Evolutionary conservation across 2,888 invertebrate genomes (phyloP).

Genomic region (Tolmerus cingulatus): DNA sequence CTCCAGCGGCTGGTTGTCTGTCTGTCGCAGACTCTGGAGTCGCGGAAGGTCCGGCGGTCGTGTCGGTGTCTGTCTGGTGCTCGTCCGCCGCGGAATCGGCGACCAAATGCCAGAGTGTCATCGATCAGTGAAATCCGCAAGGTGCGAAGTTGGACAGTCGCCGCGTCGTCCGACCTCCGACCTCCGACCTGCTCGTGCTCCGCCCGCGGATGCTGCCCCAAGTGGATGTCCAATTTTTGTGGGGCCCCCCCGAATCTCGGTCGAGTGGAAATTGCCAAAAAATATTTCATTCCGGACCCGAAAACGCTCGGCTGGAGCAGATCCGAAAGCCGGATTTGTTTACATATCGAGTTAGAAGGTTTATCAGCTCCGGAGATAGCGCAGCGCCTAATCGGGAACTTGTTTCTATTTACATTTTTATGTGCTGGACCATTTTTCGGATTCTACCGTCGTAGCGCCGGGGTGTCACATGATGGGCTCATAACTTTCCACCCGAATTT

Average conservation of each 20-base stretch:
- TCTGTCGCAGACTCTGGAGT: neutral
- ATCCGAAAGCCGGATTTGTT: neutral
- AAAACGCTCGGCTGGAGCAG: neutral
- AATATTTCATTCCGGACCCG: neutral
- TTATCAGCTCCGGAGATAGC: neutral
- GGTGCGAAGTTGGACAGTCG: neutral
- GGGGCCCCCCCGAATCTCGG: neutral
- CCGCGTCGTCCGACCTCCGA: neutral
- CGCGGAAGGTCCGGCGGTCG: too few species aligned
- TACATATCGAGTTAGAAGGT: neutral
- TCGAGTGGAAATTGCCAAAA: neutral
- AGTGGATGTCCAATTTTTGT: neutral
- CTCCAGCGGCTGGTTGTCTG: neutral
- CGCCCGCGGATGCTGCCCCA: neutral
- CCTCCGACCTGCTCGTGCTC: neutral
- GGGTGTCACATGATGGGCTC: neutral
- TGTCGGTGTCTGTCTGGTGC: neutral
- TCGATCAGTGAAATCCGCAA: constrained; percentile 3
- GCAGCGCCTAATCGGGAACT: neutral
- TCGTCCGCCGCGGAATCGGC: neutral
- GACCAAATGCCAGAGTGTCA: neutral
- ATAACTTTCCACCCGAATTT: neutral
- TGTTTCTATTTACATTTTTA: neutral
- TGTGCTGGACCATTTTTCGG: neutral
- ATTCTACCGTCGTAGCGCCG: neutral